Base-by-base conservation (phyloP, 1,140 invertebrate species). In the Magallana ariakensis region DNA sequence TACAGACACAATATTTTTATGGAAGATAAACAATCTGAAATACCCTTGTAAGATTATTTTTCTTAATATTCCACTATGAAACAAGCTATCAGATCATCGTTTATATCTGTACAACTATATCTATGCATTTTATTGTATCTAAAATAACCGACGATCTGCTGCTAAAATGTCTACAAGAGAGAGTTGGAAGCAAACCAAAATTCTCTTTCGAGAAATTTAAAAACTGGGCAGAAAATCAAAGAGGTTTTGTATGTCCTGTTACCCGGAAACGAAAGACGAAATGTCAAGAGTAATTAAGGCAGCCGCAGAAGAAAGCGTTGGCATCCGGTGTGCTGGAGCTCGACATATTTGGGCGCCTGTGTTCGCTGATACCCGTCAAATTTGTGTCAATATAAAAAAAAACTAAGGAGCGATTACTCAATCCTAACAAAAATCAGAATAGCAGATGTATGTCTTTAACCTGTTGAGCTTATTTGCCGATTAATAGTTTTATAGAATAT, bases 141-240 rank as follows among this genome's bases (percentile, higher is more conserved):
- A 1, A 58, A 2, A 16, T 58, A 13, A 58, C 16, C 57, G 15
- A 60, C 19, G 6, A 6, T 10, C 1, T 15, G 15, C 19, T 60
- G 15, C 58, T 60, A 16, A 53, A n/a, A 56, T 9, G 55, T 3
- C 33, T 87, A 7, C 80, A 87, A 70, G 10, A 70, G 11, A 70
- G 11, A 56, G 54, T 87, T 70, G 85, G 85, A 16, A 11, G 0
- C 15, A 60, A 15, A 11, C 80, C 85, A 19, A 19, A 13, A n/a
- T 26, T 87, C 11, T 6, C 9, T 53, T 66, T 70, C n/a, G 85
- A 87, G 19, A 26, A n/a, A 2, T 87, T 87, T 83, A 0, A 83
- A 70, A 87, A 87, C 53, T 87, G 85, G 85, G 85, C 33, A 56
- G 54, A 62, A 62, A 83, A 80, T 4, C 57, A 83, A 70, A 54